These are phyloP conservation scores for Eupithecia exiguata DNA, from an alignment of 2,888 invertebrate species.

Conservation along the genomic window DNA sequence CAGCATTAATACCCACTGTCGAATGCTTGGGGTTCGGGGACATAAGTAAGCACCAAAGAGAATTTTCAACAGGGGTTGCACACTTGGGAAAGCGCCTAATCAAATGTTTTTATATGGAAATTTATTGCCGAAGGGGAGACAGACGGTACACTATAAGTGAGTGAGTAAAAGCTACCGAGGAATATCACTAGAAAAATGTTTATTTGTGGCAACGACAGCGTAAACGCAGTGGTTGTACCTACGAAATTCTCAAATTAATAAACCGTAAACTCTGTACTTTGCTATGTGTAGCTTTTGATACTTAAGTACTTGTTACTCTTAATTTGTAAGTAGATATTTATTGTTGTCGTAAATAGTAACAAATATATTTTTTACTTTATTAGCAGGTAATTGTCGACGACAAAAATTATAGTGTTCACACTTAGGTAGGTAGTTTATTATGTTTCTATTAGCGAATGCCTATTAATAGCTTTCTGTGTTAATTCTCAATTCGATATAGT, in stretches of 20 bases:
- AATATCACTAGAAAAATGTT: neutral
- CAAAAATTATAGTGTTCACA: too few species aligned
- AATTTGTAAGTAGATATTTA: too few species aligned
- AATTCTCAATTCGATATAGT: too few species aligned
- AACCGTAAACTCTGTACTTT: neutral
- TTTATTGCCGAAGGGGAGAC: conserved; percentile 40
- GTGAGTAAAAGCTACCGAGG: neutral
- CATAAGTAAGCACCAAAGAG: conserved; percentile 25
- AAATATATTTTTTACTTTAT: too few species aligned
- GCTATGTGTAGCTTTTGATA: neutral
- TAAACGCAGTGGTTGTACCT: neutral
- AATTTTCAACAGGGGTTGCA: conserved; percentile 39
- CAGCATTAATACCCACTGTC: conserved; percentile 16
- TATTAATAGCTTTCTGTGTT: too few species aligned
- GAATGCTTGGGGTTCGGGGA: conserved; percentile 9
- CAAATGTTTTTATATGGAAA: conserved; percentile 50
- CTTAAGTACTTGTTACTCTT: too few species aligned
- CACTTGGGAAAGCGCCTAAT: conserved; percentile 49
- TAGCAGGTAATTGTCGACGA: too few species aligned
- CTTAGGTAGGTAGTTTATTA: too few species aligned
- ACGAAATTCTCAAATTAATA: neutral
- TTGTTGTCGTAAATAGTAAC: too few species aligned
- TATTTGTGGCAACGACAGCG: neutral
- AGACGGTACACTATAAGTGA: neutral
- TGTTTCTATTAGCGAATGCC: too few species aligned